Evolutionary conservation across 2,113 vertebrate genomes (phyloP).

Genomic region (Pogonocichla stellata): DNA sequence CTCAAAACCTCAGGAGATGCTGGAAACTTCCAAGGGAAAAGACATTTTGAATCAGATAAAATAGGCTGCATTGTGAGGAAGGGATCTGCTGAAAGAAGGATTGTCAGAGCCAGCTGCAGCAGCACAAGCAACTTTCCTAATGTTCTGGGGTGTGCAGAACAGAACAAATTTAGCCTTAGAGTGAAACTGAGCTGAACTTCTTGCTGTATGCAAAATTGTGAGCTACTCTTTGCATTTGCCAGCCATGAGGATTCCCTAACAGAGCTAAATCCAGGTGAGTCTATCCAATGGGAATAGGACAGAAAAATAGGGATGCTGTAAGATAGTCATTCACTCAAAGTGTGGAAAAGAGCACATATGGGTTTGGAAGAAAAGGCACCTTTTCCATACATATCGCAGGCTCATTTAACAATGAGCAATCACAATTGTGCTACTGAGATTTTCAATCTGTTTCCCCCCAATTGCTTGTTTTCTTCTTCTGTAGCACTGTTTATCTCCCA

Average conservation of each 20-base stretch:
- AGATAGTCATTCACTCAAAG: not conserved
- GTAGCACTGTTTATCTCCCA: not conserved
- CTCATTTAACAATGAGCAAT: not conserved
- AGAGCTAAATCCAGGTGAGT: not conserved
- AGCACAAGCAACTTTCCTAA: not conserved
- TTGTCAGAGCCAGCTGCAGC: not conserved
- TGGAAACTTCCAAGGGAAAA: not conserved
- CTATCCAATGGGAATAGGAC: not conserved
- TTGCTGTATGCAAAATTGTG: not conserved
- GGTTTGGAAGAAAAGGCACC: not conserved
- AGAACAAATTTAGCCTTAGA: not conserved
- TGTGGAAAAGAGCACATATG: fast-evolving
- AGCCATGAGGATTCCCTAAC: not conserved
- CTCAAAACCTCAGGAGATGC: not conserved
- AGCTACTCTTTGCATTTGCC: not conserved
- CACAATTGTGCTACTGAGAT: not conserved
- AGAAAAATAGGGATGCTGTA: not conserved
- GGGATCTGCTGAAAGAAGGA: not conserved
- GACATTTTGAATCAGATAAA: not conserved
- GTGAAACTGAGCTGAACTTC: not conserved
- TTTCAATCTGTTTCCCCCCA: not conserved
- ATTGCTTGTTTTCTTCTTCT: not conserved
- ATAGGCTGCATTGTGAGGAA: not conserved
- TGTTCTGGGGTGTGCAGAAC: not conserved
- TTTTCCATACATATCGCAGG: not conserved